Evolutionary conservation across 1,140 invertebrate species (phyloP).

Genomic region (Drosophila funebris): DNA sequence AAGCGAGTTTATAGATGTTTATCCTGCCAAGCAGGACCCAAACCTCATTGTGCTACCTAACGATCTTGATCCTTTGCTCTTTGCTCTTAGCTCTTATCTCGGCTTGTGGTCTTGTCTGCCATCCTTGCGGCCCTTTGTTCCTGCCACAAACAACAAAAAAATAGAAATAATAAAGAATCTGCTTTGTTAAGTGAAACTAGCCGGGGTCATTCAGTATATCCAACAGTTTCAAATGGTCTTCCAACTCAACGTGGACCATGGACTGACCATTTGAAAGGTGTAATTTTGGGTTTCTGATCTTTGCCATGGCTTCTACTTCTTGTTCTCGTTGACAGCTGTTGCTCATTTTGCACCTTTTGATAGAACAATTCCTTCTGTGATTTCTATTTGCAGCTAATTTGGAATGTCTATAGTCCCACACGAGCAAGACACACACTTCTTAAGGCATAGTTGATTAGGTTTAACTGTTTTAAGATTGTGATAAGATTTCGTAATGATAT

Average conservation of each 20-base stretch:
- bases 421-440: no score
- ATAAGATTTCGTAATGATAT: no score
- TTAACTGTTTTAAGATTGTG: background rate
- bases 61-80: conserved; percentile 47
- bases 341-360: conserved; percentile 60
- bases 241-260: conserved; percentile 13
- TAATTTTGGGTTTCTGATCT: conserved; percentile 62
- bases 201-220: conserved; percentile 54
- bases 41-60: conserved; percentile 55
- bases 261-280: conserved; percentile 76
- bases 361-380: conserved; percentile 8
- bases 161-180: conserved; percentile 20
- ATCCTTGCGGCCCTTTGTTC: conserved; percentile 49
- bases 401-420: background rate
- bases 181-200: conserved; percentile 56
- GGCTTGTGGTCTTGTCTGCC: conserved; percentile 71
- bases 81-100: conserved; percentile 62
- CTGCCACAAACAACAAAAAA: conserved; percentile 37
- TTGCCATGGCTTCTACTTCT: conserved; percentile 21
- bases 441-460: background rate
- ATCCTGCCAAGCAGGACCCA: conserved; percentile 38
- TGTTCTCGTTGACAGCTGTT: conserved; percentile 25
- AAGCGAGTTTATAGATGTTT: conserved; percentile 60
- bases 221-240: conserved; percentile 51
- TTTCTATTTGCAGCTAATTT: conserved; percentile 9